These are phyloP conservation scores for Elephantulus edwardii DNA, from an alignment of 2,113 vertebrate species.

Conservation along the genomic window DNA sequence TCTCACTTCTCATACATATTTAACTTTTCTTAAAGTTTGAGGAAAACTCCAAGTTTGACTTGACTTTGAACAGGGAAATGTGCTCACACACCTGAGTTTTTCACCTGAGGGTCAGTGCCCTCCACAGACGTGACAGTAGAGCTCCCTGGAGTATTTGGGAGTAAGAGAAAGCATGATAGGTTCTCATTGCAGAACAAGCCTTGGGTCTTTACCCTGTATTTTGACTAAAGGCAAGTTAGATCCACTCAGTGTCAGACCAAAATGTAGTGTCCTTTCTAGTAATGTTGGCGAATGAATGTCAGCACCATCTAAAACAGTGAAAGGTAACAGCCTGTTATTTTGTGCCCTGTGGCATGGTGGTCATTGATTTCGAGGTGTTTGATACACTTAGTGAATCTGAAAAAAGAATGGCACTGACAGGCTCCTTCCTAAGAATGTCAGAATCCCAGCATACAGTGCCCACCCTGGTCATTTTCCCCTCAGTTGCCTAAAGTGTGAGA, in stretches of 20 bases:
- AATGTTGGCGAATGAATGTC: background rate
- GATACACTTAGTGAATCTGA: background rate
- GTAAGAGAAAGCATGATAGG: background rate
- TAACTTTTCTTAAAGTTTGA: background rate
- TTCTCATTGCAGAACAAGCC: background rate
- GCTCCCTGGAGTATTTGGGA: background rate
- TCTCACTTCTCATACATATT: background rate
- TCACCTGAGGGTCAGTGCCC: background rate
- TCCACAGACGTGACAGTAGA: background rate
- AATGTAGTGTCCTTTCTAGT: background rate
- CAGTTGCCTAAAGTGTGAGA: background rate
- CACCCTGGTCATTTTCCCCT: background rate
- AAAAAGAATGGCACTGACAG: background rate
- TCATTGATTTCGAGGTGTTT: background rate
- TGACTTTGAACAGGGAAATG: background rate
- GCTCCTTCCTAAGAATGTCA: background rate
- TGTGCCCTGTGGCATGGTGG: background rate
- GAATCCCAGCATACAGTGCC: background rate
- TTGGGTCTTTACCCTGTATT: background rate
- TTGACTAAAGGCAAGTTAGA: background rate
- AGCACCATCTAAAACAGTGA: background rate
- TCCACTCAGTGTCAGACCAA: background rate
- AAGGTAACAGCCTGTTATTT: background rate
- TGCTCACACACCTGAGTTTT: background rate
- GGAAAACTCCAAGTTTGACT: background rate